phyloP scores from a whole-genome alignment of 2,797 vertebrate species.

The Scomberomorus guttatus region DNA sequence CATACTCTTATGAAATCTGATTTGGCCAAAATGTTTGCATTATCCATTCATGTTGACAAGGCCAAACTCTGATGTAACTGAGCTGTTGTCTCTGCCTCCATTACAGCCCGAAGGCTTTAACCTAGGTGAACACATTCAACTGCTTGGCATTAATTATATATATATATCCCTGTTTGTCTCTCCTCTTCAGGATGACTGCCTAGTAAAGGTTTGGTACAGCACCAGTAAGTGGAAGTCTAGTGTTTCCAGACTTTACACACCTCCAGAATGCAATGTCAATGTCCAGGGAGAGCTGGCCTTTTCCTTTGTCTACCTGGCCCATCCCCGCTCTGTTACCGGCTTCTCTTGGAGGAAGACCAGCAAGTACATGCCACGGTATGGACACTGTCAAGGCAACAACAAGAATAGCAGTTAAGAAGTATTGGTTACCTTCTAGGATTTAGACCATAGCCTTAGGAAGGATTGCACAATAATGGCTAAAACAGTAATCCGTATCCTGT shows the following conservation, averaged over 20 bases:
- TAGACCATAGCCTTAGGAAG: not conserved
- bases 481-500: not conserved
- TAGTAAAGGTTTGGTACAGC: constrained; percentile 98
- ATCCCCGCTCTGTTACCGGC: constrained; percentile 95
- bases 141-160: not conserved
- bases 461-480: not conserved
- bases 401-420: not conserved
- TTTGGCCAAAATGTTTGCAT: not conserved
- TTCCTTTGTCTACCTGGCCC: constrained; percentile 97
- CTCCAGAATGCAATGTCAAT: constrained; percentile 80
- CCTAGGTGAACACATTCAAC: too few species aligned
- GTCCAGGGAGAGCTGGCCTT: constrained; percentile 89
- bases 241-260: constrained; percentile 84
- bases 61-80: not conserved
- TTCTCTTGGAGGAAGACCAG: constrained; percentile 99
- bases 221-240: constrained; percentile 92
- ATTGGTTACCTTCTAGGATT: not conserved
- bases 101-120: not conserved
- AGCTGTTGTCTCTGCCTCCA: not conserved
- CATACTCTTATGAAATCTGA: not conserved
- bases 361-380: constrained; percentile 95
- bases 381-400: constrained; percentile 6
- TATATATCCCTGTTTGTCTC: constrained; percentile 9
- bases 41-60: not conserved
- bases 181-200: constrained; percentile 92